A percentile compares a stretch with the other conserved stretches of the same genome.
Evolutionary conservation across 2,888 invertebrate species (phyloP).

Genomic region (Periphyllus acericola): DNA sequence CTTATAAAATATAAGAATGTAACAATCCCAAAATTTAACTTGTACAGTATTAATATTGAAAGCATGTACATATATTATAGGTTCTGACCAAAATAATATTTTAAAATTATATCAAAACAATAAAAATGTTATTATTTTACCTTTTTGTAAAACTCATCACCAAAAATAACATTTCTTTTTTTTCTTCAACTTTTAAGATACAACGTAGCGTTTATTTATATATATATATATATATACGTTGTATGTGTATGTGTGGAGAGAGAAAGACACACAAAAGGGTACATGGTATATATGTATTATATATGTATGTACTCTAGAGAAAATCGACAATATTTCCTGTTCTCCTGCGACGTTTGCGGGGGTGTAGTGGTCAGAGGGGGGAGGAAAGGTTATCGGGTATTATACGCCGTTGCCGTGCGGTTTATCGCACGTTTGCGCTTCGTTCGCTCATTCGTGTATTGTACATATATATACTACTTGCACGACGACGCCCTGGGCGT

Average conservation of each 20-base stretch:
- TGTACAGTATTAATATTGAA: no score
- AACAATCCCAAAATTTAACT: no score
- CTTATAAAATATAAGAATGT: no score
- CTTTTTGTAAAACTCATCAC: neutral
- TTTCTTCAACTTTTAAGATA: neutral
- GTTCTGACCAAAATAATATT: no score
- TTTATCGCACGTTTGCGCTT: slow-evolving; percentile 55
- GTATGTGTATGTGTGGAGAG: neutral
- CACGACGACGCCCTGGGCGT: slow-evolving; percentile 53
- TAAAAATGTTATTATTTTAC: neutral
- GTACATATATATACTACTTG: neutral
- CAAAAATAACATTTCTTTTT: neutral
- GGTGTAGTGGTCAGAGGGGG: neutral
- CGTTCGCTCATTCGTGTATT: slow-evolving; percentile 57
- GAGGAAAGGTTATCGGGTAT: slow-evolving; percentile 54
- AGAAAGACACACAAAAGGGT: slow-evolving; percentile 3
- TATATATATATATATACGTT: neutral
- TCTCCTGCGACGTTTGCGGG: neutral
- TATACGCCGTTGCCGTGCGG: slow-evolving; percentile 52
- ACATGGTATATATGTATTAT: neutral
- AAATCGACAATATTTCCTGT: slow-evolving; percentile 51
- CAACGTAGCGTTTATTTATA: neutral
- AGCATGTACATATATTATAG: no score
- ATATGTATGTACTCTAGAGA: neutral
- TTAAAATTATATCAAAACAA: neutral